These are phyloP conservation scores for Catharus bicknelli DNA, from an alignment of 2,113 vertebrate species.

Conservation along the genomic window DNA sequence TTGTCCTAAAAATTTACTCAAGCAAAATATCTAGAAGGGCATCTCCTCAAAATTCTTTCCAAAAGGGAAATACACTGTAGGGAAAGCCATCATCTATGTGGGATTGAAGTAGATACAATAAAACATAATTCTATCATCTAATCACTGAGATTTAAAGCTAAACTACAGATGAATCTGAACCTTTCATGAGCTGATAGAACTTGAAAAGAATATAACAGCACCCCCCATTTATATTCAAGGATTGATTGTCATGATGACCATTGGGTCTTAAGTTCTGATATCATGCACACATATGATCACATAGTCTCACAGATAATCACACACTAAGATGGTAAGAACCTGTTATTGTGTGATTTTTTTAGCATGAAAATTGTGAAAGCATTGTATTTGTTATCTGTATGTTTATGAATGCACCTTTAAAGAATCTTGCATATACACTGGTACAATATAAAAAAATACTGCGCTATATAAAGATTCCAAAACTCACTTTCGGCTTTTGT, in stretches of 20 bases:
- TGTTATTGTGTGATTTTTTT: neutral
- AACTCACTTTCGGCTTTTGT: neutral
- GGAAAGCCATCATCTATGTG: neutral
- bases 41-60: neutral
- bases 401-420: neutral
- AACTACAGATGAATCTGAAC: neutral
- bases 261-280: neutral
- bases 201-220: neutral
- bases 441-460: neutral
- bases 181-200: neutral
- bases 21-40: neutral
- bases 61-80: neutral
- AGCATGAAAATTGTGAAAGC: neutral
- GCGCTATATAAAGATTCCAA: neutral
- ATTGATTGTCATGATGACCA: neutral
- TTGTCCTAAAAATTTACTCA: neutral
- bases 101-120: neutral
- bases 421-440: neutral
- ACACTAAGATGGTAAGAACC: neutral
- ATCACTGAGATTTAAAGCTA: neutral
- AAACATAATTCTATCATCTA: neutral
- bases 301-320: neutral
- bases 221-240: neutral
- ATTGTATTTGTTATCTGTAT: neutral
- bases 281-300: neutral